These are phyloP conservation scores for Pemphredon lugubris DNA, from an alignment of 2,888 invertebrate species.

Conservation along the genomic window DNA sequence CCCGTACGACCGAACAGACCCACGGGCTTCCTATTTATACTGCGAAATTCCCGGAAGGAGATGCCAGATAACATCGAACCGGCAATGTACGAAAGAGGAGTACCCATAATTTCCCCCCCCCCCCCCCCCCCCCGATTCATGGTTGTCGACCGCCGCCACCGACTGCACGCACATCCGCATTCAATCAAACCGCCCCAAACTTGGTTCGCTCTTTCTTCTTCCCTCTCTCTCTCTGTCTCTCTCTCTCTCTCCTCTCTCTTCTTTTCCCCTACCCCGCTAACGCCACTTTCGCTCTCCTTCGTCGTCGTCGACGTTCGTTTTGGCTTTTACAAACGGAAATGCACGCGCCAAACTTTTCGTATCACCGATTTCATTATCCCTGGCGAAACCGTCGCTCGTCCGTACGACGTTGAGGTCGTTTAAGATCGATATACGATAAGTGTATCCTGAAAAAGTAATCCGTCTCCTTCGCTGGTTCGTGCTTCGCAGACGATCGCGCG, in stretches of 20 bases:
- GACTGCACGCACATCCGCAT: constrained; percentile 78
- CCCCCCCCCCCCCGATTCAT: constrained; percentile 75
- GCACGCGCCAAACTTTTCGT: too few relatives aligned
- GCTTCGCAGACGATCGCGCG: too few relatives aligned
- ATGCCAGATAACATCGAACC: constrained; percentile 72
- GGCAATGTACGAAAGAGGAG: constrained; percentile 70
- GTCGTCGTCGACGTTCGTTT: constrained; percentile 13
- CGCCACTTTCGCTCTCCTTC: constrained; percentile 4
- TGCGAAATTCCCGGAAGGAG: constrained; percentile 73
- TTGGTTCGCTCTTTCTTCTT: constrained; percentile 7
- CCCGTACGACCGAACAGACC: constrained; percentile 13
- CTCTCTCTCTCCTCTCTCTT: not conserved
- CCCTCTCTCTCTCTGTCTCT: not conserved
- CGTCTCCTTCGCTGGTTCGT: too few relatives aligned
- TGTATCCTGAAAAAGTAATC: too few relatives aligned
- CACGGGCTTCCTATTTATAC: constrained; percentile 66
- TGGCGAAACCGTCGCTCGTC: too few relatives aligned
- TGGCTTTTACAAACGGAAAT: too few relatives aligned
- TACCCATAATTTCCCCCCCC: constrained; percentile 75
- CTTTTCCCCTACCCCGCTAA: not conserved
- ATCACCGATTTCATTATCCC: too few relatives aligned
- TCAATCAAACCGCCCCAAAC: constrained; percentile 71
- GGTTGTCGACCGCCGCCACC: constrained; percentile 65
- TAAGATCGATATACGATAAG: too few relatives aligned
- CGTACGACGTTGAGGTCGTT: too few relatives aligned